Evolutionary conservation across 1,140 invertebrate species (phyloP), one percentile per base, ranked within the genome.

Genomic region (Drosophila neocordata): DNA sequence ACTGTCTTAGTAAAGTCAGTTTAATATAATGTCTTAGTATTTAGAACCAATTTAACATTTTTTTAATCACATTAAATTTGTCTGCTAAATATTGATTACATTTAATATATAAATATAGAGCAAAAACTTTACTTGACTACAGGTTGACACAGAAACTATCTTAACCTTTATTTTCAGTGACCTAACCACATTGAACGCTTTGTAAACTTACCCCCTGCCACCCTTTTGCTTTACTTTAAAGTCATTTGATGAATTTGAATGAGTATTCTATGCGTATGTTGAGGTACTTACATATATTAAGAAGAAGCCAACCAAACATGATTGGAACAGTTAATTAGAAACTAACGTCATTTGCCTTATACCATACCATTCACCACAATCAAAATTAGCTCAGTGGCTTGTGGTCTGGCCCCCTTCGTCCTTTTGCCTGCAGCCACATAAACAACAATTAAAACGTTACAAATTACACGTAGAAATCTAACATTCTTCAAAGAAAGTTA

Each of bases 401-500:
- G 78, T 58, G 83, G 78, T 66, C 67, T 51, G 24, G 51, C 20
- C 35, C 9, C 15, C 27, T 20, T 9, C 31, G 27, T 55, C 12
- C 38, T 34, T 37, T 35, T 18, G 18, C 58, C 18, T 51, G 38
- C 34, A 67, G 56, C 74, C 60, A 71, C 72, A 79, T 87, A 88
- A 87, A 88, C 79, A 87, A 87, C 83, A 87, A 87, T 87, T 87
- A 87, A 87, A 87, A 83, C 61, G 72, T 76, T 83, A 79, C 83
- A 83, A 88, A 83, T 82, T 79, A 65, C 75, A 79, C 75, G 69
- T 68, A 69, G 51, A 88, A 68, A 18, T 20, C n/a, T 18, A 56
- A 79, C 69, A 73, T 72, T 55, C 44, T 73, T 79, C 57, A 73
- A 69, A 70, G 67, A 27, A 41, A 35, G 48, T 34, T 38, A 65